Conservation (phyloP, 64 coral and sea anemone genomes). For the Catalaphyllia jardinei region DNA sequence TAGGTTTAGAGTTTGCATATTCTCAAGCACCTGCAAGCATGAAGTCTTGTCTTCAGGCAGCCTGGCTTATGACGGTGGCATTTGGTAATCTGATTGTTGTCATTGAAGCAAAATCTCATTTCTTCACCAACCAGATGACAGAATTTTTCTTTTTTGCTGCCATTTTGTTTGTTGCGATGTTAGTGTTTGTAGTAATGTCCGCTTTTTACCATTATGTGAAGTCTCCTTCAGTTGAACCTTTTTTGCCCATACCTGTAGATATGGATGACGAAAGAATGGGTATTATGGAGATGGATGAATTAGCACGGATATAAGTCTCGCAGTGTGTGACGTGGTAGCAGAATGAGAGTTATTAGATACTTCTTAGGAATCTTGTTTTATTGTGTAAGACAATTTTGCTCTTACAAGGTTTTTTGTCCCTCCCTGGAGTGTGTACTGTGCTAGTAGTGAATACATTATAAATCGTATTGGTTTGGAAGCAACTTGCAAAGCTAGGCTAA, state of each 20-base stretch:
- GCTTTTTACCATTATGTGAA: constrained; percentile 71
- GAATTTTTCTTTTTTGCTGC: constrained; percentile 90
- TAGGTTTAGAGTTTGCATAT: constrained; percentile 84
- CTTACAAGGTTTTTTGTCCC: no score
- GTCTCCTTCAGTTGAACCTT: background rate
- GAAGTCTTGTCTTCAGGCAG: constrained; percentile 90
- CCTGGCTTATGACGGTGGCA: constrained; percentile 79
- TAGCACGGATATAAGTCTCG: constrained; percentile 30
- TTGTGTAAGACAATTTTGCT: no score
- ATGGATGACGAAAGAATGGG: constrained; percentile 30
- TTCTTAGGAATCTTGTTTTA: no score
- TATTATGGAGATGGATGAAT: constrained; percentile 76
- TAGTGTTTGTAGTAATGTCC: constrained; percentile 66
- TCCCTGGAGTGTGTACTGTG: no score
- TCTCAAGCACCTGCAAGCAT: constrained; percentile 81
- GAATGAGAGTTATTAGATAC: no score
- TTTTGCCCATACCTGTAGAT: constrained; percentile 12
- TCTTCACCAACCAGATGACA: constrained; percentile 53
- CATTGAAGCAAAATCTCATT: constrained; percentile 76
- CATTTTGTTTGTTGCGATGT: constrained; percentile 69
- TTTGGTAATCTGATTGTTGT: constrained; percentile 88
- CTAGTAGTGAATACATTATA: no score
- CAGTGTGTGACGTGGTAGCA: no score
- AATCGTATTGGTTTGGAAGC: no score
- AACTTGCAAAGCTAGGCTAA: no score